Evolutionary conservation across 2,888 invertebrate genomes (phyloP), one percentile per base, ranked within the genome.

Genomic region (Macroteleia sp.): DNA sequence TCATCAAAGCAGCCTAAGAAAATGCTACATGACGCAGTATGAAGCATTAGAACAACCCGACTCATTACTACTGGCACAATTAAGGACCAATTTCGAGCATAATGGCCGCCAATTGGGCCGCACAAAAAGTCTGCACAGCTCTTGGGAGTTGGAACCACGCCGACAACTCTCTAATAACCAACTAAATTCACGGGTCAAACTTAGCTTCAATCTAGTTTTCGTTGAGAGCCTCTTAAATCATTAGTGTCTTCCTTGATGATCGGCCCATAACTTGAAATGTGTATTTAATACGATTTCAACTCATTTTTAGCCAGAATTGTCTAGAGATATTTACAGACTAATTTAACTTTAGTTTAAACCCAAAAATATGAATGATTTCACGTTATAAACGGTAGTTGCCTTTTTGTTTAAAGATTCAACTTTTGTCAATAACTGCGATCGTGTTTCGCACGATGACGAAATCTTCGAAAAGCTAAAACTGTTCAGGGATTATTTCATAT

Each of bases 1-100:
- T n/a, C n/a, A n/a, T n/a, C n/a, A n/a, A n/a, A n/a, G n/a, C n/a
- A n/a, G n/a, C n/a, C n/a, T n/a, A n/a, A n/a, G n/a, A n/a, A n/a
- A n/a, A n/a, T n/a, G n/a, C n/a, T n/a, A n/a, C n/a, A n/a, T n/a
- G n/a, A n/a, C n/a, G n/a, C n/a, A n/a, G 83, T 82, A 80, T 83
- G 87, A 87, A 87, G 87, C 88, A 88, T 89, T 88, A 88, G 87
- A 87, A 84, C 85, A 87, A 81, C 86, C 87, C 81, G 84, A 86
- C 88, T 90, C 89, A 89, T 90, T 89, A 90, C 86, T 83, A 84
- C 85, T 84, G 82, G 82, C 87, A 88, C 89, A 90, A 90, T 90
- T 90, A 90, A 90, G 90, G 87, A 87, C 88, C 88, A 90, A 90
- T 90, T 89, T 89, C 82, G 82, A 82, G 81, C 85, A 87, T 90